Evolutionary conservation across 2,113 vertebrate species (phyloP).

Genomic region (Procapra przewalskii): DNA sequence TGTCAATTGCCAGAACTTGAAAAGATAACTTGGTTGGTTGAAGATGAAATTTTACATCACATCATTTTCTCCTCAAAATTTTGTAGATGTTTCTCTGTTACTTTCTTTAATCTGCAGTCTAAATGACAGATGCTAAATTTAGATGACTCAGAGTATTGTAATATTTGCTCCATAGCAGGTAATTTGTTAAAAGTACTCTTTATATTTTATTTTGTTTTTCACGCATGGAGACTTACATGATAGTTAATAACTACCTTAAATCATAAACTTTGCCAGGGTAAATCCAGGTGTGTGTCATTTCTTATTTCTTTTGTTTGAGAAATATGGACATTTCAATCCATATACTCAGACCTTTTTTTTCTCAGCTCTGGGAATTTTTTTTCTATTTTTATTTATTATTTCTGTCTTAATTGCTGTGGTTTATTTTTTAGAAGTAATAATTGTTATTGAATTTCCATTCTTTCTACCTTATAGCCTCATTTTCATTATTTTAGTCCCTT

Average conservation of each 20-base stretch:
- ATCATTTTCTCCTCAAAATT: conserved; percentile 9
- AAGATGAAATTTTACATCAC: background rate
- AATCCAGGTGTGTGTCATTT: background rate
- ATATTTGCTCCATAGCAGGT: background rate
- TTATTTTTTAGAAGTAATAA: background rate
- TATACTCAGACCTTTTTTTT: background rate
- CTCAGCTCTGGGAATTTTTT: background rate
- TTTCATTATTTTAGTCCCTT: background rate
- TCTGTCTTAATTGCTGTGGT: background rate
- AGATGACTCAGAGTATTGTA: background rate
- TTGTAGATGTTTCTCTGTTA: background rate
- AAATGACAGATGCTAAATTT: background rate
- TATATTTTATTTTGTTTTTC: background rate
- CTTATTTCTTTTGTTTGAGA: background rate
- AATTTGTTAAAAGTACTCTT: background rate
- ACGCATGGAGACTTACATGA: background rate
- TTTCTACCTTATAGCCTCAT: background rate
- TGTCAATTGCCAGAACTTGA: background rate
- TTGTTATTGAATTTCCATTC: background rate
- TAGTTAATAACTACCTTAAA: background rate
- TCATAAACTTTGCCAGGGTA: background rate
- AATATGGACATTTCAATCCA: background rate
- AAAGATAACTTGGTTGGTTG: background rate
- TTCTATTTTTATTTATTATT: background rate
- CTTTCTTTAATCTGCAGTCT: background rate